phyloP scores from a whole-genome alignment of 2,797 vertebrate genomes.

The Falco concolor region DNA sequence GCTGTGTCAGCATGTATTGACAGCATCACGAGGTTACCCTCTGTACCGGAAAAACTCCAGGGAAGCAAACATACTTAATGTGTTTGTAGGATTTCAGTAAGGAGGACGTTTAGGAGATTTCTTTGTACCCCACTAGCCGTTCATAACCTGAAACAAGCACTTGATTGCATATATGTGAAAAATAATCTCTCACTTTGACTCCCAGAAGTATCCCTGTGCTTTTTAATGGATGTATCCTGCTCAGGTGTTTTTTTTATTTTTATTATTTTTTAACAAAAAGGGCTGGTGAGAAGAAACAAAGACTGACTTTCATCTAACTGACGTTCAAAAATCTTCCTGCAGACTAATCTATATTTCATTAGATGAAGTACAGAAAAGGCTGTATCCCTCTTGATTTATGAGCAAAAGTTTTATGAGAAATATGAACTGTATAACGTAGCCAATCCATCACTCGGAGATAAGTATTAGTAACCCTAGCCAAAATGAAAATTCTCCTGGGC shows the following conservation, averaged over 20 bases:
- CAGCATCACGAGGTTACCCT: not conserved
- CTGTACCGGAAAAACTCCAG: not conserved
- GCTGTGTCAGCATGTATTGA: not conserved
- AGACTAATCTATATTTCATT: constrained; percentile 45
- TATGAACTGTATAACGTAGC: constrained; percentile 11
- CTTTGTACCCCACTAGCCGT: not conserved
- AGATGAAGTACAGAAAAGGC: not conserved
- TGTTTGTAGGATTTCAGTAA: constrained; percentile 11
- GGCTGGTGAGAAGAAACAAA: not conserved
- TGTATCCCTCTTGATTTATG: constrained; percentile 17
- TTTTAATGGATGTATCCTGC: not conserved
- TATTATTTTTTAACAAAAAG: not conserved
- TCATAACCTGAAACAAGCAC: not conserved
- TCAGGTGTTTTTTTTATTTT: not conserved
- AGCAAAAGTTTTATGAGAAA: constrained; percentile 40
- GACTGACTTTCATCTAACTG: not conserved
- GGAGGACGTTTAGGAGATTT: not conserved
- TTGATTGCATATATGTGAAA: not conserved
- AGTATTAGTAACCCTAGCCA: constrained; percentile 15
- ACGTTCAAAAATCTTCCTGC: not conserved
- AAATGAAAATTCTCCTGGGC: constrained; percentile 12
- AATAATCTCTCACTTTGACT: not conserved
- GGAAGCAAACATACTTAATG: not conserved
- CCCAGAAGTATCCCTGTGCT: not conserved
- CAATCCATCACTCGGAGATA: constrained; percentile 25